Percentiles rank a stretch among this genome's conserved stretches.
Evolutionary conservation across 2,113 vertebrate genomes (phyloP).

Genomic region (Fregetta grallaria): DNA sequence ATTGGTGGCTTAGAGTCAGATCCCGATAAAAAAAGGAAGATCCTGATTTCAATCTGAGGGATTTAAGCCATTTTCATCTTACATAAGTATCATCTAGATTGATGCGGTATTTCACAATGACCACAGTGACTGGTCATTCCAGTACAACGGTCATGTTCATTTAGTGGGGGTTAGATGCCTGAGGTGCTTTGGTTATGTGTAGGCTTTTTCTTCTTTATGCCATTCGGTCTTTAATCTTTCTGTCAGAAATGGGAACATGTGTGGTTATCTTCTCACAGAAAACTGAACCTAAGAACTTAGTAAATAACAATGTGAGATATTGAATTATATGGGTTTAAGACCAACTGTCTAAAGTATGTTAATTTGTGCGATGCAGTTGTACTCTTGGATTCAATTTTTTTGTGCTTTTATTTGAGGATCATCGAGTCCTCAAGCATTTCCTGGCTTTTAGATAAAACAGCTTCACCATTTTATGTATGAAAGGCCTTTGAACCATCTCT

Average conservation of each 20-base stretch:
- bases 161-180: background rate
- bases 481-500: background rate
- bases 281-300: background rate
- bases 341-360: background rate
- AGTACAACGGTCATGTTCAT: background rate
- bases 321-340: background rate
- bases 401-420: background rate
- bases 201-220: background rate
- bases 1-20: background rate
- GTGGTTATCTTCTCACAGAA: background rate
- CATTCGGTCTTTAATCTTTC: background rate
- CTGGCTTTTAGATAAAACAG: background rate
- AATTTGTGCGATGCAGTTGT: background rate
- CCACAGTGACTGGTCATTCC: background rate
- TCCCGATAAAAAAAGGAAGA: background rate
- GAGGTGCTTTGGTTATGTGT: background rate
- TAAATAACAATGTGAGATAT: background rate
- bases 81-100: background rate
- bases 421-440: background rate
- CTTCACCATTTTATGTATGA: background rate
- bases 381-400: background rate
- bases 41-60: background rate
- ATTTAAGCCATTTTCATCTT: background rate
- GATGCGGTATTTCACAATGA: background rate
- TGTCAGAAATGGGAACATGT: background rate